Evolutionary conservation across 2,797 vertebrate species (phyloP).

Genomic region (Pristis pectinata): DNA sequence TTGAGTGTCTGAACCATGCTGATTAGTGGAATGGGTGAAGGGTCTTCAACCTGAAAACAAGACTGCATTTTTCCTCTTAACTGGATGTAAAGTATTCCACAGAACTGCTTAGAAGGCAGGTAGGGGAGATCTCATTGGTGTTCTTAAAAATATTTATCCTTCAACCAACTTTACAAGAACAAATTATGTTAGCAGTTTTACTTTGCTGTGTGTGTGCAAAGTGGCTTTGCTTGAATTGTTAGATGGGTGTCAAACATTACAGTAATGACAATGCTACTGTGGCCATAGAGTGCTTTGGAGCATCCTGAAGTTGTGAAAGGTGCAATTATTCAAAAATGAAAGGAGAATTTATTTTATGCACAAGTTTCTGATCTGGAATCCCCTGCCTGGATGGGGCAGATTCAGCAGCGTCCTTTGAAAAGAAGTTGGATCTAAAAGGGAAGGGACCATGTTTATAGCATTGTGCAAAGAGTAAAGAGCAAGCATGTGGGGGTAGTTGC

Average conservation of each 20-base stretch:
- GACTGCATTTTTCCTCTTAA: neutral
- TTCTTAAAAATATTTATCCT: neutral
- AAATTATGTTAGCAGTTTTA: neutral
- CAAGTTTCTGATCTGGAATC: neutral
- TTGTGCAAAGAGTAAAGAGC: neutral
- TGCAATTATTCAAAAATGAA: neutral
- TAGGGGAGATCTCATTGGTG: neutral
- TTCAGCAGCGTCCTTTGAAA: neutral
- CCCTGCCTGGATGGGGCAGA: neutral
- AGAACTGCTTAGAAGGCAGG: neutral
- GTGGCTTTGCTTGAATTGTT: neutral
- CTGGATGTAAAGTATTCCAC: neutral
- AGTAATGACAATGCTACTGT: neutral
- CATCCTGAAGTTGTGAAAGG: neutral
- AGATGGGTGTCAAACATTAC: neutral
- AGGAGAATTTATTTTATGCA: neutral
- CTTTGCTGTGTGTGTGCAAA: neutral
- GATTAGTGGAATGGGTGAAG: neutral
- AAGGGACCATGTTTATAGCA: neutral
- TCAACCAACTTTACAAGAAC: neutral
- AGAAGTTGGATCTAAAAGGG: neutral
- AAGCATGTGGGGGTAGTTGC: neutral
- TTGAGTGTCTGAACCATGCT: neutral
- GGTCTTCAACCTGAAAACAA: neutral
- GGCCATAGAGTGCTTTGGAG: neutral